Evolutionary conservation across 2,113 vertebrate species (phyloP), one percentile per base, ranked within the genome.

Genomic region (Dunckerocampus dactyliophorus): DNA sequence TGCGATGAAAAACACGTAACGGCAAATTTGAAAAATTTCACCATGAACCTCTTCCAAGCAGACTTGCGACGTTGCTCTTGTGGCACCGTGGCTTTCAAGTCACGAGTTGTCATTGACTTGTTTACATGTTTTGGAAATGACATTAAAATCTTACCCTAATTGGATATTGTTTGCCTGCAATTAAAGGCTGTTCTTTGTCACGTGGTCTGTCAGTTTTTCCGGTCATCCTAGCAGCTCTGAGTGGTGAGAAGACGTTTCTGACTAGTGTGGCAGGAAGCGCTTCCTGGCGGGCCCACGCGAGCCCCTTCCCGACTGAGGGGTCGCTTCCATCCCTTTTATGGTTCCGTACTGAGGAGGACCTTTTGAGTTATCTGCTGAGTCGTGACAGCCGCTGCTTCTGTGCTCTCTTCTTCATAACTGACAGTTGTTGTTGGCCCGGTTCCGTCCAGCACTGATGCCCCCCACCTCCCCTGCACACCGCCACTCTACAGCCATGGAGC

Each of bases 261-360:
- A 50, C 53, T 56, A 69, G 76, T 64, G 67, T 66, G 61, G 42
- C 86, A 85, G 88, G 83, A 88, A 85, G 58, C 10, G 60, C 71
- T 88, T 89, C 86, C 86, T 82, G 82, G 71, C 71, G 54, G 59
- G 53, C 65, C 59, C 14, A 39, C 66, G 71, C 47, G 55, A 77
- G 66, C 71, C 76, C 82, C 76, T 82, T 85, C 81, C 82, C 81
- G 76, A 70, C 54, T 56, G 63, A 37, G 47, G 65, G 63, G 74
- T 21, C 54, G 19, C 54, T 56, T 56, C 22, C 62, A 43, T 19
- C 52, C 60, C 67, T 47, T 74, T 75, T 72, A 54, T 63, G 59
- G 47, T 67, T 76, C 65, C 37, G 42, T 61, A 59, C 46, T 3
- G 54, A 42, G 1, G 54, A 55, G 53, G 53, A 21, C n/a, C n/a